These are phyloP conservation scores for Emydocephalus ijimae DNA, from an alignment of 2,113 vertebrate genomes.

Conservation along the genomic window DNA sequence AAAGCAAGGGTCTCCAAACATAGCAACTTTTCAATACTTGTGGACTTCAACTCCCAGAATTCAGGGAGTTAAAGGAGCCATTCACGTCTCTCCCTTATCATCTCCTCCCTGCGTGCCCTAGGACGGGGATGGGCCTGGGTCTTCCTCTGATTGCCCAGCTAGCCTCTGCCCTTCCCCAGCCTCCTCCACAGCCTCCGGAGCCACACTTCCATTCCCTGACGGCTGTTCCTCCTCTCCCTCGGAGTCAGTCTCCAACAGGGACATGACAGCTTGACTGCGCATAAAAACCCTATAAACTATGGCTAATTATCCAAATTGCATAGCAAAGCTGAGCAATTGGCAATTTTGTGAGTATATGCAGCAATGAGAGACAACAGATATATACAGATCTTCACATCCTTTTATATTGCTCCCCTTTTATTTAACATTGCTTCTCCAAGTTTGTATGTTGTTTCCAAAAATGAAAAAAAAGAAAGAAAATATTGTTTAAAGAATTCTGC, in stretches of 20 bases:
- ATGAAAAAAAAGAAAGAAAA: background rate
- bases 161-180: no score
- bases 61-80: background rate
- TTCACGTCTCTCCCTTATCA: no score
- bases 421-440: background rate
- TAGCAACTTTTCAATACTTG: background rate
- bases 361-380: background rate
- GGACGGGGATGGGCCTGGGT: no score
- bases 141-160: no score
- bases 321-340: background rate
- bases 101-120: no score
- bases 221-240: no score
- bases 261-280: background rate
- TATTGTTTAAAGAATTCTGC: background rate
- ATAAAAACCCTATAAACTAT: background rate
- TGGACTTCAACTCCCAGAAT: background rate
- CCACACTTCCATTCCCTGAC: no score
- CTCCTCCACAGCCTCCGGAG: no score
- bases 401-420: background rate
- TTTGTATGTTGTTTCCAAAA: background rate
- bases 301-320: background rate
- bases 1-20: background rate
- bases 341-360: background rate
- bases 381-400: background rate
- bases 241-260: no score